Evolutionary conservation across 2,113 vertebrate species (phyloP), one percentile per base, ranked within the genome.

Genomic region (Myxocyprinus asiaticus): DNA sequence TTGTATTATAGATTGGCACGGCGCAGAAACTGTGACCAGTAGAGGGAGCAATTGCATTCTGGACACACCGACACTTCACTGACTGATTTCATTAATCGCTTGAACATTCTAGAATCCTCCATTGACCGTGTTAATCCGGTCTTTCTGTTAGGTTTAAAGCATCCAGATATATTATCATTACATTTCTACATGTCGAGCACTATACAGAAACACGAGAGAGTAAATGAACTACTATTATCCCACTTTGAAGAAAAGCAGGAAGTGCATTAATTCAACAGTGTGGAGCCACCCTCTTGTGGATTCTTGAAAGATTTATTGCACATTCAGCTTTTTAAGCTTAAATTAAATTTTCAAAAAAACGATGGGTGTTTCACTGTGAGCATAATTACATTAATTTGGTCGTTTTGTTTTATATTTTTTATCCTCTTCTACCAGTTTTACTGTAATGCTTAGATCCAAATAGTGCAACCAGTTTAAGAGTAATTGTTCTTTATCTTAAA

Each of bases 201-300:
- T 11, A 22, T 53, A 55, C n/a, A 56, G 1, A 61, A 61, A 73
- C 12, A 11, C 44, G 7, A 8, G 11, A 17, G n/a, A 17, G 53
- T 22, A 61, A 74, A 77, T 45, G 48, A 53, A 75, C 22, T 43
- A 14, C 47, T 64, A 15, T 63, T 50, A 73, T 55, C 56, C 74
- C 55, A 76, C 5, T 6, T 33, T 59, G 67, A 70, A 76, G 69
- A 81, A 64, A 74, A 81, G 64, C 79, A 69, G 82, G 79, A 84
- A 84, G 82, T 77, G 78, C 51, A 45, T 83, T 45, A 42, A 17
- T 78, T 78, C 82, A 81, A 33, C 68, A 76, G 9, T 42, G 12
- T 45, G 66, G 59, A 72, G 61, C 15, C 65, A 63, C 5, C 65
- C 68, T 55, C n/a, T 65, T 76, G 77, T 71, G 59, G 45, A 44